Conservation (phyloP, 2,797 vertebrate species). For the Gallirallus australis region DNA sequence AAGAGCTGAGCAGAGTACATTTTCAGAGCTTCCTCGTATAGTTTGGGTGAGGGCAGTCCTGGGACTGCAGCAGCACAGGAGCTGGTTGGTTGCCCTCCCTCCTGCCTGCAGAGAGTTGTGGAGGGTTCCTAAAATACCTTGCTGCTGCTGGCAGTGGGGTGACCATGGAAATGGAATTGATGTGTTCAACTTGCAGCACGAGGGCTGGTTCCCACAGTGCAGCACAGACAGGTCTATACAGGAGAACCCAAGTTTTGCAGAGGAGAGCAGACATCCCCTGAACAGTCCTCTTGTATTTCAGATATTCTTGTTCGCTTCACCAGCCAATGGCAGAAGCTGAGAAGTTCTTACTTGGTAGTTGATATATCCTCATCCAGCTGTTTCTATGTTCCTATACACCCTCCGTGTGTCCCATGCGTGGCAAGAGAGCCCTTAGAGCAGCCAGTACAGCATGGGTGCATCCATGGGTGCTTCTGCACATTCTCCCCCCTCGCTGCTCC, state of each 20-base stretch:
- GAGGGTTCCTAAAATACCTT: not conserved
- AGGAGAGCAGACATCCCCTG: not conserved
- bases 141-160: not conserved
- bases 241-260: not conserved
- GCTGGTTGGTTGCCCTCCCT: not conserved
- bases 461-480: not conserved
- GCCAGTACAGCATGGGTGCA: rapidly evolving
- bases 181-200: rapidly evolving
- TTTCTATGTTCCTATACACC: not conserved
- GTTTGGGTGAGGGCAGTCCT: not conserved
- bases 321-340: not conserved
- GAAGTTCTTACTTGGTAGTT: not conserved
- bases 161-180: not conserved
- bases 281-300: not conserved
- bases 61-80: not conserved
- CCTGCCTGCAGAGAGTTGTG: not conserved
- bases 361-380: not conserved
- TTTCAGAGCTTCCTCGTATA: not conserved
- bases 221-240: not conserved
- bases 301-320: not conserved
- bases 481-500: not conserved
- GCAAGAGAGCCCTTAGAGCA: not conserved
- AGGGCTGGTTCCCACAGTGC: not conserved
- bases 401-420: rapidly evolving
- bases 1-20: not conserved